Evolutionary conservation across 2,888 invertebrate genomes (phyloP).

Genomic region (Drosophila kuntzei): DNA sequence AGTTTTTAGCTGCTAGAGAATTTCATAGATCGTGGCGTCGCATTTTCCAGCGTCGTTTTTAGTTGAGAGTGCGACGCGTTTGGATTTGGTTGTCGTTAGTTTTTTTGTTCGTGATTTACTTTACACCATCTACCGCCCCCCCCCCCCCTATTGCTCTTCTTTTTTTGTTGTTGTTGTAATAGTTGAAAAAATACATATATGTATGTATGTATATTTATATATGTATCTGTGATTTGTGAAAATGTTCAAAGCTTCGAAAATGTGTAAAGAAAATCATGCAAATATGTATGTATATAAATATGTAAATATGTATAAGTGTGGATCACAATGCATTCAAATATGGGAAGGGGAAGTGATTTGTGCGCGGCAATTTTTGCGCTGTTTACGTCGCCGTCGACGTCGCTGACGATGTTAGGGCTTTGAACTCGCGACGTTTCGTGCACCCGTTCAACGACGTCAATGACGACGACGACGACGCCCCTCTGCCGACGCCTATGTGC

Average conservation of each 20-base stretch:
- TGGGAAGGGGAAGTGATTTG: conserved; percentile 58
- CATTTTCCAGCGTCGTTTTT: conserved; percentile 58
- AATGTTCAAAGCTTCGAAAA: too few relatives aligned
- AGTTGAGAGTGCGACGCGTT: conserved; percentile 60
- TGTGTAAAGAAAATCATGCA: background rate
- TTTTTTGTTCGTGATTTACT: conserved; percentile 30
- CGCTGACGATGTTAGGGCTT: conserved; percentile 48
- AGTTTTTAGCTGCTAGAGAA: conserved; percentile 60
- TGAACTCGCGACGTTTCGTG: conserved; percentile 52
- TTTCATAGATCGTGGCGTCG: conserved; percentile 58
- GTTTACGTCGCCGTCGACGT: conserved; percentile 20
- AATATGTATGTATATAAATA: background rate
- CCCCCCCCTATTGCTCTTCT: background rate
- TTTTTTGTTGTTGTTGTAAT: background rate
- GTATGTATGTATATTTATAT: conserved; percentile 1
- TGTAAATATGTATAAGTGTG: conserved; percentile 5
- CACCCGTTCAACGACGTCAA: conserved; percentile 40
- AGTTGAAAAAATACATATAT: background rate
- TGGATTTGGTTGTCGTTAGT: conserved; percentile 62
- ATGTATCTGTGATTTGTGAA: background rate
- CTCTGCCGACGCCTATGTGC: background rate
- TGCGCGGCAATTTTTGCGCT: conserved; percentile 34
- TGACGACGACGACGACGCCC: background rate
- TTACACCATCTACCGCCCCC: background rate
- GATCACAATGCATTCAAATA: conserved; percentile 26